Conservation (phyloP, 2,888 invertebrate genomes). For the Caenorhabditis wallacei region DNA sequence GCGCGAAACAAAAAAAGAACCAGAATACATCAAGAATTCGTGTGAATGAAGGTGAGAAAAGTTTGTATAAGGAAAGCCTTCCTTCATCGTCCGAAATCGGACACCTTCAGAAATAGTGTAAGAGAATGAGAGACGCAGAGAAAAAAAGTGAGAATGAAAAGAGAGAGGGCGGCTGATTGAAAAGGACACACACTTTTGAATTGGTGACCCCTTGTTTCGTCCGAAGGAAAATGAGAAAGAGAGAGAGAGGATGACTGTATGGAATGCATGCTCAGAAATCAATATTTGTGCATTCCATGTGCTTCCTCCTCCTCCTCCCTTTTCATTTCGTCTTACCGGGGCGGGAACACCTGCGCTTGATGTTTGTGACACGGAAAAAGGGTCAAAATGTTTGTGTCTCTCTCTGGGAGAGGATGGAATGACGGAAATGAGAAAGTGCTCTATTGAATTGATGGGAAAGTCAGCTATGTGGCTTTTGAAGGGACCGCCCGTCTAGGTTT, state of each 20-base stretch:
- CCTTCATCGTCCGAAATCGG: constrained; percentile 46
- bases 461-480: background rate
- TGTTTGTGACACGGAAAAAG: constrained; percentile 46
- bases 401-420: background rate
- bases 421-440: constrained; percentile 13
- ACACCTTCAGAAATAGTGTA: constrained; percentile 35
- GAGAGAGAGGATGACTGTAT: constrained; percentile 30
- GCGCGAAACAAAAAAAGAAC: constrained; percentile 27
- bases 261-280: constrained; percentile 29
- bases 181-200: constrained; percentile 60
- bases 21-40: constrained; percentile 31
- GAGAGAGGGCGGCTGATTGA: constrained; percentile 37
- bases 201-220: constrained; percentile 18
- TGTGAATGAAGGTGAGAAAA: constrained; percentile 26
- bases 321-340: constrained; percentile 10
- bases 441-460: constrained; percentile 6
- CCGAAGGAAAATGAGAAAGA: background rate
- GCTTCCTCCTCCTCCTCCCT: constrained; percentile 20
- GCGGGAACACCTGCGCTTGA: constrained; percentile 46
- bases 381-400: constrained; percentile 50
- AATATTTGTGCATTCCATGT: constrained; percentile 60
- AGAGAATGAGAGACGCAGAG: constrained; percentile 12
- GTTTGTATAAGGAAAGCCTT: constrained; percentile 53
- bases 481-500: background rate
- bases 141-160: constrained; percentile 12